These are phyloP conservation scores for Conopomorpha cramerella DNA, from an alignment of 1,140 invertebrate genomes.

Conservation along the genomic window DNA sequence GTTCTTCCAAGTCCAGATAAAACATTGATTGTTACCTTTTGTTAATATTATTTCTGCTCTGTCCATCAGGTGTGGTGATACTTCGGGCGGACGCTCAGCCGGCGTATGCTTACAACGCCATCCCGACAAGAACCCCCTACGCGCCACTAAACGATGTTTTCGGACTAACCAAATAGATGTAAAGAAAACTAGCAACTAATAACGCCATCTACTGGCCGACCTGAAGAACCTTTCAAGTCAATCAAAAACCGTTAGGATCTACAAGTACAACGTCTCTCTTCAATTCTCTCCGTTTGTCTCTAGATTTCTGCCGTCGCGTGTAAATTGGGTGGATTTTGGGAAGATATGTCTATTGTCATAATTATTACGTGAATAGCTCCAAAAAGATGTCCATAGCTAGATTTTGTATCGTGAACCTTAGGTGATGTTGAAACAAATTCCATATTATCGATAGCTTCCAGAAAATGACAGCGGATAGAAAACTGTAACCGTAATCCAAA, in stretches of 20 bases:
- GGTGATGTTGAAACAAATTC: no score
- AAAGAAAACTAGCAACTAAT: no score
- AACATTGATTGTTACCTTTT: no score
- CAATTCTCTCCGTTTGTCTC: background rate
- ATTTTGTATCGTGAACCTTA: no score
- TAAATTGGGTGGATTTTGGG: background rate
- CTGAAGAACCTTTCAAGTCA: constrained; percentile 4
- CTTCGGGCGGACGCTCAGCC: constrained; percentile 78
- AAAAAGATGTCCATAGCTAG: no score
- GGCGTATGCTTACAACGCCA: constrained; percentile 59
- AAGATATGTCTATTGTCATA: no score
- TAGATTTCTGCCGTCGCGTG: background rate
- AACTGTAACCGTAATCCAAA: no score
- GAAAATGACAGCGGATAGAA: no score
- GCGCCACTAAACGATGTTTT: constrained; percentile 63
- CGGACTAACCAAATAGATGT: constrained; percentile 32
- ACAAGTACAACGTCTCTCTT: background rate
- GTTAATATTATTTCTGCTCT: constrained; percentile 12
- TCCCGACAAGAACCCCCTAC: constrained; percentile 54
- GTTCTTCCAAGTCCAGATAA: no score
- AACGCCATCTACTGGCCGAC: constrained; percentile 11
- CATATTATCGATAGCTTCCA: no score
- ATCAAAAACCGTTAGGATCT: no score
- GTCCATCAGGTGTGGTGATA: constrained; percentile 73
- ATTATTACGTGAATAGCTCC: no score